phyloP scores from a whole-genome alignment of 2,888 invertebrate species.

The Alsophila aescularia region DNA sequence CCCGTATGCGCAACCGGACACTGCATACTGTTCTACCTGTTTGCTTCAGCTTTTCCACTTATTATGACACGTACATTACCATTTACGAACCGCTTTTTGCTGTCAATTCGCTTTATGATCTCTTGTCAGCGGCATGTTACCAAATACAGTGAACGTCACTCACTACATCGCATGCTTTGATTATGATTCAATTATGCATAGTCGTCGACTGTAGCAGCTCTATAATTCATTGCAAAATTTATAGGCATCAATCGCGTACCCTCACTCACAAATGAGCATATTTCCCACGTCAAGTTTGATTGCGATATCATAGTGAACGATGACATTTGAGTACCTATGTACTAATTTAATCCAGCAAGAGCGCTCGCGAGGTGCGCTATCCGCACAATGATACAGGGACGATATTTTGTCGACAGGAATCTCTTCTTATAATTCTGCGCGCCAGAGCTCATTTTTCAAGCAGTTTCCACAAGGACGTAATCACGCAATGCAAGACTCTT shows the following conservation, averaged over 20 bases:
- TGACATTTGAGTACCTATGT: conserved; percentile 77
- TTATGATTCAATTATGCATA: conserved; percentile 76
- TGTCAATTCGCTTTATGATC: conserved; percentile 38
- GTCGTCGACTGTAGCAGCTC: conserved; percentile 58
- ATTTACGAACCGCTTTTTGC: conserved; percentile 54
- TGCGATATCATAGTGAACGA: conserved; percentile 80
- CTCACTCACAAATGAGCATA: conserved; percentile 78
- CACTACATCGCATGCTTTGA: conserved; percentile 45
- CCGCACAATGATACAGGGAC: conserved; percentile 60
- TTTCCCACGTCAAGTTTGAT: conserved; percentile 83
- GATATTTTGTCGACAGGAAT: conserved; percentile 47
- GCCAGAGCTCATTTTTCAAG: conserved; percentile 68
- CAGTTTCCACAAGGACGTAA: conserved; percentile 53
- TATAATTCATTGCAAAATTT: conserved; percentile 79
- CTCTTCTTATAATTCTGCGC: conserved; percentile 57
- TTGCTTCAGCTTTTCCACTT: conserved; percentile 63
- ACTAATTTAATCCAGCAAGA: conserved; percentile 73
- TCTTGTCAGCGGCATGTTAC: conserved; percentile 20
- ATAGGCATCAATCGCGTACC: conserved; percentile 65
- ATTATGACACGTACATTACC: conserved; percentile 58
- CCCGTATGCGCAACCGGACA: conserved; percentile 68
- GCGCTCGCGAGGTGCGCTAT: conserved; percentile 62
- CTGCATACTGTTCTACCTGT: conserved; percentile 67
- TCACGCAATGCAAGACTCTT: conserved; percentile 72
- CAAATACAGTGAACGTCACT: conserved; percentile 37